Base-by-base conservation (phyloP, 2,113 vertebrate species). In the Spilogale gracilis region DNA sequence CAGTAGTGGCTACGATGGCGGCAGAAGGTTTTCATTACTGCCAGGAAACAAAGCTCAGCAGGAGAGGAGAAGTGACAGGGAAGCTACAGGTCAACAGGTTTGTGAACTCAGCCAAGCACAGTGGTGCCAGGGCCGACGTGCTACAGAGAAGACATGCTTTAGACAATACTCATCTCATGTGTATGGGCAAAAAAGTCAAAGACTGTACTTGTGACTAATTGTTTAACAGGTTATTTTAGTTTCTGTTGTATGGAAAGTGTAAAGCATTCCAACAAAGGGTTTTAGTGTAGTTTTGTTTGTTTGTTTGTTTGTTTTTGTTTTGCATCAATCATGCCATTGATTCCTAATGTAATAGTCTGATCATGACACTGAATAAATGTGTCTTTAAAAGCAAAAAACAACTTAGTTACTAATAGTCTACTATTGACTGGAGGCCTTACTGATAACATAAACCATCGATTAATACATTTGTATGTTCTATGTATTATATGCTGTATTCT, bases 281-380 rank as follows among this genome's bases (percentile, higher is more conserved):
- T 65, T 65, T 32, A 65, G 32, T 65, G 63, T 65, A 30, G 63
- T 14, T 65, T 96, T 98, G 95, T 98, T 99, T 38, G 38, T 38
- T 38, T 38, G 38, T 38, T 38, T 38, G 38, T 38, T 38, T 38
- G 38, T 38, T 38, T 38, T 38, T 38, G 38, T 38, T 38, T 38
- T 38, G 38, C 38, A 38, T 38, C 38, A 38, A 38, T 38, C 97
- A 97, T 99, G 98, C 95, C 98, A 98, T 99, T 99, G 98, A 99
- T 99, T 98, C 99, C 98, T 99, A 99, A 99, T 99, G 99, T 99
- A 99, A 98, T 98, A 98, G 98, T 98, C 98, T 97, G 99, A 99
- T 99, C 98, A 99, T 99, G 98, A 99, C 81, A 93, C 99, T 99
- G 98, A 99, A 99, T 99, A 99, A 99, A 99, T 99, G 98, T 99